These are phyloP conservation scores for Metallyticus violacea DNA, from an alignment of 2,888 invertebrate species.

Conservation along the genomic window DNA sequence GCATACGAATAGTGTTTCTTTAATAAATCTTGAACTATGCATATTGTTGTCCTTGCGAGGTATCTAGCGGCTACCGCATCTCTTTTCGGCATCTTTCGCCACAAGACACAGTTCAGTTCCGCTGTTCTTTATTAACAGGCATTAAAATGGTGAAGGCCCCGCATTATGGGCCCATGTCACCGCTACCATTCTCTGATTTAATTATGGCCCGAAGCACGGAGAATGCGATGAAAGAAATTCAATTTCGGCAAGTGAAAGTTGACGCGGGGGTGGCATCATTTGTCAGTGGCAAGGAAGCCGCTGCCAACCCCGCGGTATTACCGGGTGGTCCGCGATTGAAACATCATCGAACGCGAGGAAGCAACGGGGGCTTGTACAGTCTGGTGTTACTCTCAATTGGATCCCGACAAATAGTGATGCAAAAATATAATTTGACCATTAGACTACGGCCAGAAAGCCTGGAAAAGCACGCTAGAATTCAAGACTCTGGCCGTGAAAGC, in stretches of 20 bases:
- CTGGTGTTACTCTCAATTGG: background rate
- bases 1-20: too few relatives aligned
- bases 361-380: background rate
- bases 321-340: background rate
- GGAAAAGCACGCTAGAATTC: too few relatives aligned
- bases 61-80: too few relatives aligned
- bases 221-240: conserved; percentile 9
- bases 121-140: background rate
- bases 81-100: too few relatives aligned
- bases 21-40: too few relatives aligned
- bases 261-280: background rate
- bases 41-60: too few relatives aligned
- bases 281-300: background rate
- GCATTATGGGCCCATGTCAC: background rate
- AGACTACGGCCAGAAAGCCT: too few relatives aligned
- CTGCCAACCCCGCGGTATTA: background rate
- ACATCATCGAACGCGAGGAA: background rate
- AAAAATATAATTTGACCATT: too few relatives aligned
- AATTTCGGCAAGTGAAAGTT: conserved; percentile 3
- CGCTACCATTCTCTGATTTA: background rate
- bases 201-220: background rate
- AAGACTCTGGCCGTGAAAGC: too few relatives aligned
- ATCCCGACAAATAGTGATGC: too few relatives aligned
- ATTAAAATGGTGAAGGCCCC: background rate
- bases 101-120: too few relatives aligned